Evolutionary conservation across 1,140 invertebrate genomes (phyloP), one percentile per base, ranked within the genome.

Genomic region (Pseudoatta argentina): DNA sequence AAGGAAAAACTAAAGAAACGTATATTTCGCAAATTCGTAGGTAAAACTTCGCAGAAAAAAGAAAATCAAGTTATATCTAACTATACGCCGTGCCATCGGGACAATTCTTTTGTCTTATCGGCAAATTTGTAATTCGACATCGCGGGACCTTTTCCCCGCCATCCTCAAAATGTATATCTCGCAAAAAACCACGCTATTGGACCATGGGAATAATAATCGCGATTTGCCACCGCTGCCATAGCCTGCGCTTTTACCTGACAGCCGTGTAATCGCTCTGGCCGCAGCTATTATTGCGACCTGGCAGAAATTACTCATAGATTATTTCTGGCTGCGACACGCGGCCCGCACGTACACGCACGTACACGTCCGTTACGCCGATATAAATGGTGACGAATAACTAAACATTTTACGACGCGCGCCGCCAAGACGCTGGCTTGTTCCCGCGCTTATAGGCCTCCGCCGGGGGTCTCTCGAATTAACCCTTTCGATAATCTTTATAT

Each of bases 241-340:
- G 57, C 34, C 79, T 18, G 67, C 44, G 79, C 69, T 78, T 73
- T 85, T 71, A 87, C 64, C 69, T 83, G 79, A 72, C 86, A 85
- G 51, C 72, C 78, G 83, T 86, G 69, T 87, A 86, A 87, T 87
- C 87, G 79, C 81, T 87, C 57, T 63, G 72, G 69, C 79, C 86
- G 69, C 79, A 69, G 76, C 83, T 91, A 91, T 92, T 89, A 87
- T 87, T 87, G 81, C 82, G 61, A 85, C 72, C 85, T 88, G 85
- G 88, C 85, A 91, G 91, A 91, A 91, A 91, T 91, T 91, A 91
- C 89, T 88, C 86, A 88, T 83, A 81, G 89, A 92, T 92, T 91
- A 89, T 88, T 89, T 89, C 87, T 86, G 85, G 87, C 87, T 59
- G 55, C 85, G 83, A 87, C 78, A 92, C 55, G 69, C 79, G 77